phyloP scores from a whole-genome alignment of 2,113 vertebrate species.

The Petrocephalus zakoni region DNA sequence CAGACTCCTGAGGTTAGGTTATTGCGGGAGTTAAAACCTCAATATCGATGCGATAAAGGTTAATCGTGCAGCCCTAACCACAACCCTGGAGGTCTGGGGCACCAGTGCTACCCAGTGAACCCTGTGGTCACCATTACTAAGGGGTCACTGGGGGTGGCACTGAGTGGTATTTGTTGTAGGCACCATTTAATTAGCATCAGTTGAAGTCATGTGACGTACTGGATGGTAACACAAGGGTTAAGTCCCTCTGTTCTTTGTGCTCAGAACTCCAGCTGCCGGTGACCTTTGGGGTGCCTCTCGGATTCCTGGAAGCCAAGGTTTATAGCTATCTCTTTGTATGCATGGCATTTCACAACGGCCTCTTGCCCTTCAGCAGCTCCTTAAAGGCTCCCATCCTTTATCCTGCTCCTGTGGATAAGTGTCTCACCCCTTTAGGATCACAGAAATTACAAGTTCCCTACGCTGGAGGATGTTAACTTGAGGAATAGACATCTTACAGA shows the following conservation, averaged over 20 bases:
- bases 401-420: neutral
- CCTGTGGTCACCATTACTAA: neutral
- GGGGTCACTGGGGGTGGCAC: neutral
- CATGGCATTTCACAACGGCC: neutral
- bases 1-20: no score
- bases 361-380: neutral
- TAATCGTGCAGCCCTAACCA: no score
- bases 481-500: neutral
- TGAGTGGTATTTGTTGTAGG: neutral
- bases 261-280: neutral
- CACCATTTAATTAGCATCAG: neutral
- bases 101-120: neutral
- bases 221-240: neutral
- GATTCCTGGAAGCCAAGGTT: slow-evolving; percentile 4
- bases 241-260: neutral
- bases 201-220: neutral
- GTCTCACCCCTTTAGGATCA: neutral
- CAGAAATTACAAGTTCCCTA: neutral
- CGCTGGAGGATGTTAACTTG: neutral
- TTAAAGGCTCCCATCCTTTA: neutral
- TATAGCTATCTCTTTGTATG: neutral
- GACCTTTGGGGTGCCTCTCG: neutral
- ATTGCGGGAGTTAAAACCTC: no score
- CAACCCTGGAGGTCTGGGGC: neutral
- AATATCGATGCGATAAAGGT: no score